Conservation (phyloP, 2,888 invertebrate species). For the Anoplius nigerrimus region DNA sequence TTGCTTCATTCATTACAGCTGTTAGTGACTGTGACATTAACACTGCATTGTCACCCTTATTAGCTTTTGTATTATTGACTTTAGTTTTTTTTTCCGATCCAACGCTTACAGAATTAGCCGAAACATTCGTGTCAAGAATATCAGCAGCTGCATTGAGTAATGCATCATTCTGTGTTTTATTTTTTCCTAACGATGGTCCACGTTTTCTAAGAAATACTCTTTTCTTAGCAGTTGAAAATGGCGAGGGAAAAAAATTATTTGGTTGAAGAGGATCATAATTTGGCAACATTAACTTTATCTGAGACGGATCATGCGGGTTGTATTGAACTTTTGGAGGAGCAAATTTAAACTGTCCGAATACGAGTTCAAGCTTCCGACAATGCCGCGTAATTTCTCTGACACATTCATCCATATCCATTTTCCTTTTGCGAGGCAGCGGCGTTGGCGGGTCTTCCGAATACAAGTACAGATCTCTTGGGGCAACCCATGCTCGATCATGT, state of each 20-base stretch:
- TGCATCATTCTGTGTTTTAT: constrained; percentile 38
- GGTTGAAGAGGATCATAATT: constrained; percentile 65
- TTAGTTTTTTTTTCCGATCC: constrained; percentile 1
- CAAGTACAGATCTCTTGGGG: constrained; percentile 88
- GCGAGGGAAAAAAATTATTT: constrained; percentile 28
- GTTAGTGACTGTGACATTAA: background rate
- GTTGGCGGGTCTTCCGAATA: constrained; percentile 81
- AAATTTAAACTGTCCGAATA: constrained; percentile 69
- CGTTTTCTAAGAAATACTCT: constrained; percentile 42
- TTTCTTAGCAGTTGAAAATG: constrained; percentile 21
- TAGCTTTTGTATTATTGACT: too few relatives aligned
- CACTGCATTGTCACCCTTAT: constrained; percentile 9
- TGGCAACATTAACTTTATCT: constrained; percentile 69
- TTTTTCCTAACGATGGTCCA: constrained; percentile 15
- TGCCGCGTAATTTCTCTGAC: constrained; percentile 69
- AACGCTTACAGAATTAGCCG: background rate
- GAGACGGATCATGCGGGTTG: constrained; percentile 68
- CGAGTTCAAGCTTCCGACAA: constrained; percentile 65
- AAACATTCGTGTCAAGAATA: background rate
- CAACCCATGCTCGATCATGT: constrained; percentile 95
- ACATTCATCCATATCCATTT: constrained; percentile 68
- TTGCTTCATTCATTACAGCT: too few relatives aligned
- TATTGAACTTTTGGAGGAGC: constrained; percentile 68
- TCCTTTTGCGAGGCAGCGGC: constrained; percentile 66
- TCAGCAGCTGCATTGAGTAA: background rate